A percentile compares a stretch with the other conserved stretches of the same genome.
Conservation (phyloP, 2,797 vertebrate species). For the Gymnoscopelus microlampas region DNA sequence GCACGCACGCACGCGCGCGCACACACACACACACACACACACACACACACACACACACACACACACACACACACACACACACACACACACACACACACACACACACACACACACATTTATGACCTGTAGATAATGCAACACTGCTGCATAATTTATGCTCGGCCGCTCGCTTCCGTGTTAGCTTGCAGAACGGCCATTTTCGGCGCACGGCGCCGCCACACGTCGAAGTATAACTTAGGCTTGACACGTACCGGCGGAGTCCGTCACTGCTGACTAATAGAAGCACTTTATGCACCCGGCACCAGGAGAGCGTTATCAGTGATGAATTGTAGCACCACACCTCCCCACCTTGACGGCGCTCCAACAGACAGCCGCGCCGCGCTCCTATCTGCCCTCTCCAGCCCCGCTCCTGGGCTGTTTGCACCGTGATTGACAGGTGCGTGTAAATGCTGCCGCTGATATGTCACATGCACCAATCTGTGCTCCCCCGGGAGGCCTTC, state of each 20-base stretch:
- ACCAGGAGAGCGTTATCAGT: conserved; percentile 76
- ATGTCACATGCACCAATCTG: conserved; percentile 90
- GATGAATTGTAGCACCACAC: conserved; percentile 74
- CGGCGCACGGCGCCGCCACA: too few relatives aligned
- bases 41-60: conserved; percentile 25
- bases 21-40: conserved; percentile 37
- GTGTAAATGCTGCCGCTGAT: conserved; percentile 85
- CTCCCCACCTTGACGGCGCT: conserved; percentile 73
- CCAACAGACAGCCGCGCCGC: conserved; percentile 67
- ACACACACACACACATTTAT: conserved; percentile 48
- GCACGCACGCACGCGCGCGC: conserved; percentile 16
- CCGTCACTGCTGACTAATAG: conserved; percentile 73
- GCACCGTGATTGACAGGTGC: conserved; percentile 77
- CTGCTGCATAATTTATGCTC: too few relatives aligned
- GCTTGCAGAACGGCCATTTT: too few relatives aligned
- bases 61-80: too few relatives aligned
- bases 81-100: conserved; percentile 7
- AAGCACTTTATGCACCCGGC: conserved; percentile 59
- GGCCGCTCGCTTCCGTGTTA: too few relatives aligned
- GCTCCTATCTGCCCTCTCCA: conserved; percentile 79
- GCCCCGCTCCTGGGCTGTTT: conserved; percentile 74
- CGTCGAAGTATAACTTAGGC: too few relatives aligned
- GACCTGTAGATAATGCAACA: conserved; percentile 4
- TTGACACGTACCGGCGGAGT: too few relatives aligned
- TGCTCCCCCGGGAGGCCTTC: conserved; percentile 89